Percentiles rank a stretch among this genome's conserved stretches.
Evolutionary conservation across 2,797 vertebrate species (phyloP).

Genomic region (Lagodon rhomboides): DNA sequence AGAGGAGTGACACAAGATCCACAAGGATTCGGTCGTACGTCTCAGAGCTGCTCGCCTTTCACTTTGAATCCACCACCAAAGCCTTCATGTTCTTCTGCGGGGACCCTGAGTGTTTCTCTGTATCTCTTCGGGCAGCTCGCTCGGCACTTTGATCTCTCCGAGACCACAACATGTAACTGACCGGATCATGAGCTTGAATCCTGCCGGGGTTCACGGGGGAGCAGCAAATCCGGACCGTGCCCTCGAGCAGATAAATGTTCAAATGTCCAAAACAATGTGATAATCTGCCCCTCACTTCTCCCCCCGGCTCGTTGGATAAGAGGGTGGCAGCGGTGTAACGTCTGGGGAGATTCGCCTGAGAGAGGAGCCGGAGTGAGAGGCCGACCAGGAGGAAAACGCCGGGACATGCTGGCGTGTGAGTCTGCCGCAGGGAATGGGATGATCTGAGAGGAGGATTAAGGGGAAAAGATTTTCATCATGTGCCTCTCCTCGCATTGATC

Average conservation of each 20-base stretch:
- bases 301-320: background rate
- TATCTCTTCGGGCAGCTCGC: slow-evolving; percentile 57
- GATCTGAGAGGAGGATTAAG: slow-evolving; percentile 26
- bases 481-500: slow-evolving; percentile 40
- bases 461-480: slow-evolving; percentile 50
- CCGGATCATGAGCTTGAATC: slow-evolving; percentile 26
- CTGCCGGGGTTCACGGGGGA: slow-evolving; percentile 36
- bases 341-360: slow-evolving; percentile 38
- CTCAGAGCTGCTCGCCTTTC: slow-evolving; percentile 48
- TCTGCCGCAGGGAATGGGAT: background rate
- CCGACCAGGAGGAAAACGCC: slow-evolving; percentile 3
- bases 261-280: slow-evolving; percentile 66
- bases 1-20: slow-evolving; percentile 50
- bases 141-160: slow-evolving; percentile 62
- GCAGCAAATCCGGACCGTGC: slow-evolving; percentile 50
- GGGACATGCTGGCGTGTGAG: too few relatives aligned
- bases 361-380: slow-evolving; percentile 25
- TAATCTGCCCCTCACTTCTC: slow-evolving; percentile 62
- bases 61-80: slow-evolving; percentile 61
- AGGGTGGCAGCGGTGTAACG: slow-evolving; percentile 31
- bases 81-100: slow-evolving; percentile 54
- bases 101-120: slow-evolving; percentile 30
- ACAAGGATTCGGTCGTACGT: slow-evolving; percentile 49
- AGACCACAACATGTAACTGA: slow-evolving; percentile 60
- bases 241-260: slow-evolving; percentile 71